Evolutionary conservation across 2,888 invertebrate species (phyloP), one percentile per base, ranked within the genome.

Genomic region (Scaptomyza cyrtandrae): DNA sequence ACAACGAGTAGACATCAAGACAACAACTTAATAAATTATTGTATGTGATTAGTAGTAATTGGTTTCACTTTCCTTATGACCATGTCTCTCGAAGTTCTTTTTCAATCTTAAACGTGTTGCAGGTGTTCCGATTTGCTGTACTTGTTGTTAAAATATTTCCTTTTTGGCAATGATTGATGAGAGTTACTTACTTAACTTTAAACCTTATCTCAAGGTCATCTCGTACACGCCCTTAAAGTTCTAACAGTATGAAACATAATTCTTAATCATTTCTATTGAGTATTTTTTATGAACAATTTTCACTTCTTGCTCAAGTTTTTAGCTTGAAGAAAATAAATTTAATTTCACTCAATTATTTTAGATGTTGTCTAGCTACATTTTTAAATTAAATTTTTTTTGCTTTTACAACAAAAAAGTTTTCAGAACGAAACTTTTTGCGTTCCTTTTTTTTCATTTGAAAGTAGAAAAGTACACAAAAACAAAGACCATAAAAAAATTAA

Each of bases 401-500:
- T 19, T 43, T 43, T n/a, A 14, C 41, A 41, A 19, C 11, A 43
- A 11, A 19, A 44, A 44, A 44, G 44, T 44, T 24, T 24, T 11
- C 44, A 6, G 6, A 44, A 44, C 19, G 1, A 24, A 44, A 44
- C 24, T 24, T 44, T 44, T 44, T 44, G 44, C 19, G 24, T 6
- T 5, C 44, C 39, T 14, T 39, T 39, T 39, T 24, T n/a, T 7
- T 14, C 39, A 19, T 44, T 24, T 44, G 24, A 19, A 44, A 19
- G 19, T 43, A 43, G 54, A 29, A 53, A 43, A 33, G 41, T 16
- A 16, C 16, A 41, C 7, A 14, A 41, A 9, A 16, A 16, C 0
- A 10, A 16, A 10, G 14, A 9, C 14, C 43, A 24, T 33, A 43
- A 14, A 13, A 54, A 44, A 33, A 33, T 59, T 35, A 35, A 59